Evolutionary conservation across 2,888 invertebrate species (phyloP).

Genomic region (Drosophila subsilvestris): DNA sequence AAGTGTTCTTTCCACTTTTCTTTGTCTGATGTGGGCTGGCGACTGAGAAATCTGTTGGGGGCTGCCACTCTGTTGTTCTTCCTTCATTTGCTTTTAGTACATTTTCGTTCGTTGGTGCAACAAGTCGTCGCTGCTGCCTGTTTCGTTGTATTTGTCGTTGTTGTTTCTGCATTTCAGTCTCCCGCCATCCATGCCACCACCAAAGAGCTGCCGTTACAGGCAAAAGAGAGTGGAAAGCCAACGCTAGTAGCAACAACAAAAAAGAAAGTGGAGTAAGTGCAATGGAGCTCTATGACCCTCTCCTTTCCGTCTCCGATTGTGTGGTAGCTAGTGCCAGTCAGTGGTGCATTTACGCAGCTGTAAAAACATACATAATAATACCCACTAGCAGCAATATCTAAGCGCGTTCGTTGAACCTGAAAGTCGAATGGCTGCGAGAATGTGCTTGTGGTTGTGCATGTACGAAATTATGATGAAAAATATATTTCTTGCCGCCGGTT

Average conservation of each 20-base stretch:
- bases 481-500: constrained; percentile 12
- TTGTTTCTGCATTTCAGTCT: background rate
- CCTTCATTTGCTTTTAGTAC: constrained; percentile 69
- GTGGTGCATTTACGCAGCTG: constrained; percentile 24
- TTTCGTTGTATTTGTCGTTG: constrained; percentile 26
- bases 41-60: constrained; percentile 9
- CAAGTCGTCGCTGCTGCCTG: constrained; percentile 61
- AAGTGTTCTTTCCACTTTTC: constrained; percentile 58
- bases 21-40: constrained; percentile 37
- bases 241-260: constrained; percentile 32
- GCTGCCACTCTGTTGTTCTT: constrained; percentile 59
- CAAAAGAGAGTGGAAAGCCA: constrained; percentile 42
- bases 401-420: constrained; percentile 68
- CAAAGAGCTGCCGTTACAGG: background rate
- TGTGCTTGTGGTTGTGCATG: background rate
- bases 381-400: constrained; percentile 16
- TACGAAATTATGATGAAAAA: background rate
- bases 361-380: background rate
- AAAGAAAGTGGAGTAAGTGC: constrained; percentile 71
- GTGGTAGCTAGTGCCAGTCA: constrained; percentile 7
- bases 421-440: constrained; percentile 15
- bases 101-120: constrained; percentile 69
- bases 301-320: background rate
- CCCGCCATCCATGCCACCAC: constrained; percentile 5
- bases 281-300: constrained; percentile 18